A percentile compares a stretch with the other conserved stretches of the same genome.
These are phyloP conservation scores for Colletes latitarsis DNA, from an alignment of 1,140 invertebrate genomes.

Conservation along the genomic window DNA sequence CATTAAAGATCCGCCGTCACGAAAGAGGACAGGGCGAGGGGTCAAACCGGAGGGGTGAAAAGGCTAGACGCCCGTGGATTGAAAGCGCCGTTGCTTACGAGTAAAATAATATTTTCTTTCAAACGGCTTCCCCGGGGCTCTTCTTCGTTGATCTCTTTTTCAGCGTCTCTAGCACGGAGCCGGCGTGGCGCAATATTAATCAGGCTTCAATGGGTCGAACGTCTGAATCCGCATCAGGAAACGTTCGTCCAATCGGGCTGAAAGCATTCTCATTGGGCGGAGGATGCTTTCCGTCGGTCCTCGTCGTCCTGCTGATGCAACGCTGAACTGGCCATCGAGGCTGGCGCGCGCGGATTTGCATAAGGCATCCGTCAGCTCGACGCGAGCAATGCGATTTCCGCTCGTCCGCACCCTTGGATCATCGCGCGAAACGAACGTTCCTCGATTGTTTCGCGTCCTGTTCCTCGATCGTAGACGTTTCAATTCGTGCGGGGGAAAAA, in stretches of 20 bases:
- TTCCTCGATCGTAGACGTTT: background rate
- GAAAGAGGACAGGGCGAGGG: background rate
- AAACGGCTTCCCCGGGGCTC: background rate
- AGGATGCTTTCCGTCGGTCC: slow-evolving; percentile 41
- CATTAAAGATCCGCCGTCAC: slow-evolving; percentile 16
- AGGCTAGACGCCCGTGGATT: background rate
- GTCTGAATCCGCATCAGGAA: slow-evolving; percentile 61
- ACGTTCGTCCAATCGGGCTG: slow-evolving; percentile 68
- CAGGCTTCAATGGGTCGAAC: slow-evolving; percentile 64
- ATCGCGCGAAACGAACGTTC: background rate
- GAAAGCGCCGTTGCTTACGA: background rate
- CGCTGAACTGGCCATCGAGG: slow-evolving; percentile 35
- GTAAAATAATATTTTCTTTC: slow-evolving; percentile 59
- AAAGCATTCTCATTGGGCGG: slow-evolving; percentile 69
- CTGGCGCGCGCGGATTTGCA: slow-evolving; percentile 20
- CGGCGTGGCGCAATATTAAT: slow-evolving; percentile 69
- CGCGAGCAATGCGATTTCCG: background rate
- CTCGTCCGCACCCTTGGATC: background rate
- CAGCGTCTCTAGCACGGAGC: slow-evolving; percentile 21
- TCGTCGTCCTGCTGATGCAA: slow-evolving; percentile 48
- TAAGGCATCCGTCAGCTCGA: slow-evolving; percentile 24
- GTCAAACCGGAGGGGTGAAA: background rate
- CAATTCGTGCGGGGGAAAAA: background rate
- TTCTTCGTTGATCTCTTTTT: slow-evolving; percentile 6
- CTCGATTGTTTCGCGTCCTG: background rate